Base-by-base conservation (phyloP, 2,113 vertebrate genomes). In the Pyrgilauda ruficollis region DNA sequence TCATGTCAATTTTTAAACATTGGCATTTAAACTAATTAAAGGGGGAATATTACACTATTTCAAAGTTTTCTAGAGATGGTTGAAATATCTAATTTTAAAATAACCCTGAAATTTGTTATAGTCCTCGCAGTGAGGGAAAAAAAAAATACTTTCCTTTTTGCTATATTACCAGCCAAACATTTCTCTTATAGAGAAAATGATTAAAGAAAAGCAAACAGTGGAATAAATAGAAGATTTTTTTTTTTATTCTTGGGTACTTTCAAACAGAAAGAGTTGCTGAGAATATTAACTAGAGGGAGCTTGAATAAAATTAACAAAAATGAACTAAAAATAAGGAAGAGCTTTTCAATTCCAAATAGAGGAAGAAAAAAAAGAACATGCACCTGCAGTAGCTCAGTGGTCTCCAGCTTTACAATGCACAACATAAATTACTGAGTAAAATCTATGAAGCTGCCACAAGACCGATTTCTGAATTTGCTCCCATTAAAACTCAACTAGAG, bases 241-340 rank as follows among this genome's bases (percentile, higher is more conserved):
- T 49, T 41, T 39, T 46, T 49, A 70, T 90, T 67, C 47, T 33
- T 84, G 24, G 13, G 13, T 59, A 63, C 59, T 77, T 73, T 31
- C 11, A 74, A 74, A 47, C 12, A 55, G 56, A 94, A 87, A 81
- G 39, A 55, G 20, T 27, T 72, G 31, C 75, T 64, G 31, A 84
- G 89, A 94, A 89, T 90, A 87, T 23, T 94, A 84, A 92, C 35
- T 72, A 92, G 52, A 47, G 7, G 7, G 10, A 31, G 1, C 58
- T 52, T 87, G 87, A 92, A 82, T 76, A 61, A 67, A 89, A 87
- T 68, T 68, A 72, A 89, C 46, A 33, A 89, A 95, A 91, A 80
- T 83, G 61, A 90, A 56, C 49, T 58, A 86, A 86, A 96, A 94
- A 44, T 93, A 58, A 73, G 46, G 50, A 90, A 70, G 15, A 92